Percentiles rank a stretch among this genome's conserved stretches.
Conservation (phyloP, 1,140 invertebrate species). For the Pseudobourletiella spinata region DNA sequence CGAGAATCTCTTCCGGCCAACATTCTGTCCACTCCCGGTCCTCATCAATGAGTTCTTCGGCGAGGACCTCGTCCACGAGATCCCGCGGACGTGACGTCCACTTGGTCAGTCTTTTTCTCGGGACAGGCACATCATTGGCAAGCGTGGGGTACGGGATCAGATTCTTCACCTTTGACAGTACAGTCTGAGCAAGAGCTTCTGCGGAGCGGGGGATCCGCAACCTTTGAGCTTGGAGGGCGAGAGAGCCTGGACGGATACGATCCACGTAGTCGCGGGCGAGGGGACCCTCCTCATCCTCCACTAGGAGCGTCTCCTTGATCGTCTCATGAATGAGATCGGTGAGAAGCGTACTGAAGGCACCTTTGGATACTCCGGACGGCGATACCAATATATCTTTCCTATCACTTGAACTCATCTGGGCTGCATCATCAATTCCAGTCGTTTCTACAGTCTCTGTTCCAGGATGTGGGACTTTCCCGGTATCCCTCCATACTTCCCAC, state of each 20-base stretch:
- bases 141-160: conserved; percentile 2
- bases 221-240: conserved; percentile 15
- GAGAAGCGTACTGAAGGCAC: conserved; percentile 12
- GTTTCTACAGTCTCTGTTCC: not conserved
- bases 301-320: conserved; percentile 11
- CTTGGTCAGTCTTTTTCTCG: conserved; percentile 15
- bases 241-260: conserved; percentile 14
- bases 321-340: conserved; percentile 11
- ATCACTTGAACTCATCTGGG: not conserved
- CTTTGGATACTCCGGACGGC: not conserved
- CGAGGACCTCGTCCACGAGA: conserved; percentile 22
- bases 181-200: not conserved
- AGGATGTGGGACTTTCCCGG: not conserved
- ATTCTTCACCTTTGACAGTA: not conserved
- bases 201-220: conserved; percentile 11
- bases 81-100: conserved; percentile 24
- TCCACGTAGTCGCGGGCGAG: conserved; percentile 1
- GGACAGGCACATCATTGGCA: not conserved
- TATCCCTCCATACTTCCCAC: conserved; percentile 9
- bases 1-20: conserved; percentile 24
- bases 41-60: conserved; percentile 25
- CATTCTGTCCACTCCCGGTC: conserved; percentile 26
- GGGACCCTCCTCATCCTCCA: not conserved
- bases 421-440: not conserved
- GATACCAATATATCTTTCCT: not conserved